Evolutionary conservation across 2,113 vertebrate genomes (phyloP).

Genomic region (Pyxicephalus adspersus): DNA sequence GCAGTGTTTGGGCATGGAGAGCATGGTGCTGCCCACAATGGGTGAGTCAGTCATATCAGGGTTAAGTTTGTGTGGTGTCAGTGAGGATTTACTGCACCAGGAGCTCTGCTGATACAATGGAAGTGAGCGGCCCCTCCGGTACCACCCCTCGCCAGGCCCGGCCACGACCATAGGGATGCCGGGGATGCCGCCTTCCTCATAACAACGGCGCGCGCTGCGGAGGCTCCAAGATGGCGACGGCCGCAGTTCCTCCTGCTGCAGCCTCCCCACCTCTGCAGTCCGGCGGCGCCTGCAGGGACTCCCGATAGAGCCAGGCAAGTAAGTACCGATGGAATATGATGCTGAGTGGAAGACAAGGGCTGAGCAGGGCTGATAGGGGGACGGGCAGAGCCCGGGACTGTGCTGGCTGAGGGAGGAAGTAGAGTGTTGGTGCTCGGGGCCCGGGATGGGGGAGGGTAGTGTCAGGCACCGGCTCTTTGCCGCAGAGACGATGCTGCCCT

Average conservation of each 20-base stretch:
- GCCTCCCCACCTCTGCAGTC: conserved; percentile 80
- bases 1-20: no score
- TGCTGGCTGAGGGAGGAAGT: neutral
- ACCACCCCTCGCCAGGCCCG: no score
- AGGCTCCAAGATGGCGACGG: conserved; percentile 88
- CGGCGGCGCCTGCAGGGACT: conserved; percentile 71
- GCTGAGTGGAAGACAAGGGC: neutral
- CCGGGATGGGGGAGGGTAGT: conserved; percentile 25
- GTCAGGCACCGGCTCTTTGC: conserved; percentile 71
- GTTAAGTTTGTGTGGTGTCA: no score
- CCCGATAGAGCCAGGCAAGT: conserved; percentile 68
- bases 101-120: no score
- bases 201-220: conserved; percentile 69
- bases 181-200: no score
- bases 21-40: no score
- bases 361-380: conserved; percentile 48
- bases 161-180: no score
- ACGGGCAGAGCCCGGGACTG: conserved; percentile 28
- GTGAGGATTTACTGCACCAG: no score
- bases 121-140: no score
- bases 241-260: conserved; percentile 80
- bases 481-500: conserved; percentile 75
- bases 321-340: conserved; percentile 1
- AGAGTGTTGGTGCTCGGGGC: neutral
- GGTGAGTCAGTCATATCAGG: no score